Conservation (phyloP, 2,113 vertebrate species). For the Castor canadensis region DNA sequence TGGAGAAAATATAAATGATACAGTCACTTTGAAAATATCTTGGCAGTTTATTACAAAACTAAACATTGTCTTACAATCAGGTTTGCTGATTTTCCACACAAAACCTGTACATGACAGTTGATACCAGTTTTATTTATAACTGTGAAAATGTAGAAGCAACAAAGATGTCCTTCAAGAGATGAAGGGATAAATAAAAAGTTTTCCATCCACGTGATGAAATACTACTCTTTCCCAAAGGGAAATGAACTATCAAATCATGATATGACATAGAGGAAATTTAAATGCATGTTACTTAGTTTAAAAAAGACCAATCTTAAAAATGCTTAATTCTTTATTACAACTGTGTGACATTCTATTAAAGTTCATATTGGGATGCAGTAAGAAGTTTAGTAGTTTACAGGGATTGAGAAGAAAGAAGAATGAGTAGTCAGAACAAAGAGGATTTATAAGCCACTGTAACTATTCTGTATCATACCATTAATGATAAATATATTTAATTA, state of each 20-base stretch:
- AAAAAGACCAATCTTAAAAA: neutral
- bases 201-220: neutral
- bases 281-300: neutral
- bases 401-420: neutral
- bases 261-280: neutral
- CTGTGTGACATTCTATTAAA: neutral
- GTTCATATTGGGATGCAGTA: neutral
- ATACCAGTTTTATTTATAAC: neutral
- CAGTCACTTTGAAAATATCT: neutral
- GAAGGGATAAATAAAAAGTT: neutral
- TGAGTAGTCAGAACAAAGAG: neutral
- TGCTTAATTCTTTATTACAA: no score
- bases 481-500: neutral
- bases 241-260: neutral
- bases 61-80: neutral
- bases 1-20: neutral
- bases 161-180: no score
- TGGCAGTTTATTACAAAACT: neutral
- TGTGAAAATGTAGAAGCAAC: neutral
- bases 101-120: neutral
- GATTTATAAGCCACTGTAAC: neutral
- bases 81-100: neutral
- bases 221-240: neutral
- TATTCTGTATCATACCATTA: neutral
- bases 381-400: neutral